Conservation (phyloP, 2,113 vertebrate species). For the Cettia cetti region DNA sequence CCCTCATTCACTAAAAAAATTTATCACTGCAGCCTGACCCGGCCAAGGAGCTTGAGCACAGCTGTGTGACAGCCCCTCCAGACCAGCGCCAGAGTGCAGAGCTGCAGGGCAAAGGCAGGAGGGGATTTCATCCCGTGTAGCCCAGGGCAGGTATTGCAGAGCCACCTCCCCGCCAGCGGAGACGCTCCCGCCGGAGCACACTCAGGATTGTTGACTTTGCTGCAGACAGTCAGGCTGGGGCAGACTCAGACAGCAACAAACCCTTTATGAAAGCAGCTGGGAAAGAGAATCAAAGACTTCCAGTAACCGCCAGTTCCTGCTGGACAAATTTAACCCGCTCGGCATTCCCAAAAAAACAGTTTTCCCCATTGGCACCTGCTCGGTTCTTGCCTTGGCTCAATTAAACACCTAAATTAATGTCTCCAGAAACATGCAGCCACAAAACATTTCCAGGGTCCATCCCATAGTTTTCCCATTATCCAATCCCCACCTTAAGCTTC, state of each 20-base stretch:
- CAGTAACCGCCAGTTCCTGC: background rate
- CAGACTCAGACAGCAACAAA: constrained; percentile 39
- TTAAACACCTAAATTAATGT: background rate
- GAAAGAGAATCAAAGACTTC: constrained; percentile 26
- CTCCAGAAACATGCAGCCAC: background rate
- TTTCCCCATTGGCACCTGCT: background rate
- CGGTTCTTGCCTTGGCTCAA: background rate
- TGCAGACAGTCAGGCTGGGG: constrained; percentile 40
- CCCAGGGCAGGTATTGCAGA: background rate
- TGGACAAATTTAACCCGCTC: background rate
- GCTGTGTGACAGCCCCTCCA: background rate
- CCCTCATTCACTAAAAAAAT: background rate
- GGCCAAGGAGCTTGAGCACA: background rate
- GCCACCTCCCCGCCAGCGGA: background rate
- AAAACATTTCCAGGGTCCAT: background rate
- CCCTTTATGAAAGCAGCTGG: constrained; percentile 41
- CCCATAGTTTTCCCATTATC: background rate
- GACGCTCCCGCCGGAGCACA: accelerated
- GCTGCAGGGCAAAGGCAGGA: background rate
- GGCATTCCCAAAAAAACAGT: background rate
- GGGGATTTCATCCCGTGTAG: background rate
- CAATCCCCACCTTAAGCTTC: background rate
- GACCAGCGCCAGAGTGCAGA: background rate
- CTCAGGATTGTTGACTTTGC: constrained; percentile 21
- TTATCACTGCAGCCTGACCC: background rate